Evolutionary conservation across 92 coral and sea anemone genomes (phyloP).

Genomic region (Paragorgia papillata): DNA sequence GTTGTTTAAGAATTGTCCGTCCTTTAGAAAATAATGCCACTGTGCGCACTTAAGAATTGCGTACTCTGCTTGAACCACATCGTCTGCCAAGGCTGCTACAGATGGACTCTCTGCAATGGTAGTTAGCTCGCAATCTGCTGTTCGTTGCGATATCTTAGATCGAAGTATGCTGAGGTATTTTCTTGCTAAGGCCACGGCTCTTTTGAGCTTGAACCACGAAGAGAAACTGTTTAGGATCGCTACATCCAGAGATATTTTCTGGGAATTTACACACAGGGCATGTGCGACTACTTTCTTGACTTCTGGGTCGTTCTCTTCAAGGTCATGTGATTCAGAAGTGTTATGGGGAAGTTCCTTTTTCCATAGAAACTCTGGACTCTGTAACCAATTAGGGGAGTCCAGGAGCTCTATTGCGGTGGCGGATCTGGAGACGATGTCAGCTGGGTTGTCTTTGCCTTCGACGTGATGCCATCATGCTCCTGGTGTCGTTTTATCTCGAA

Average conservation of each 20-base stretch:
- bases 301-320: constrained; percentile 46
- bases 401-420: constrained; percentile 18
- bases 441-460: too few relatives aligned
- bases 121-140: background rate
- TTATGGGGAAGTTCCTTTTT: constrained; percentile 1
- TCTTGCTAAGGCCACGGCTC: background rate
- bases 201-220: constrained; percentile 1
- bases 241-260: background rate
- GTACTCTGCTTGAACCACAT: constrained; percentile 36
- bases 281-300: constrained; percentile 21
- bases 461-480: too few relatives aligned
- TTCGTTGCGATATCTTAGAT: background rate
- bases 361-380: constrained; percentile 33
- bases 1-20: background rate
- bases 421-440: constrained; percentile 33
- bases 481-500: constrained; percentile 64
- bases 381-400: constrained; percentile 3
- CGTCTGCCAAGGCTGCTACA: constrained; percentile 26
- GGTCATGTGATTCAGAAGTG: too few relatives aligned
- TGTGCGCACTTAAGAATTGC: constrained; percentile 43
- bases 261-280: too few relatives aligned
- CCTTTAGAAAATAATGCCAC: constrained; percentile 20
- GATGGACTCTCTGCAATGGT: background rate
- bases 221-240: background rate
- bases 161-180: constrained; percentile 8